Evolutionary conservation across 2,797 vertebrate species (phyloP), one percentile per base, ranked within the genome.

Genomic region (Neoniphon sammara): DNA sequence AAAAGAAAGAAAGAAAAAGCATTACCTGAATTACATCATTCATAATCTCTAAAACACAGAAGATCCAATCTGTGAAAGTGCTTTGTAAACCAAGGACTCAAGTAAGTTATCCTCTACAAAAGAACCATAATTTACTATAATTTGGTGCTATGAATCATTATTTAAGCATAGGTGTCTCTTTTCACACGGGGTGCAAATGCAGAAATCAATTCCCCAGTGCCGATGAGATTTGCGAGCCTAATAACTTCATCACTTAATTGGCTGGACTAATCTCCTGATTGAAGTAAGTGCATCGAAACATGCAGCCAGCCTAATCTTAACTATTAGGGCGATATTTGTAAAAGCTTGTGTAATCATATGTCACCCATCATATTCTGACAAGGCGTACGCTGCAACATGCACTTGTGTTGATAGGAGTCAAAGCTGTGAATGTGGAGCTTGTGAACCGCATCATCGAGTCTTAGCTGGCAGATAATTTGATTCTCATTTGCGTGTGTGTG

Each of bases 341-440:
- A 39, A 39, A 39, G 36, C 36, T 39, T 39, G 36, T 39, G 36
- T 39, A 39, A 39, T 39, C 36, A 39, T 39, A 39, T 39, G 36
- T 74, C 49, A 58, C 34, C 27, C 34, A 61, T 74, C 70, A 69
- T 47, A 63, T 14, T 55, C 17, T 54, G 78, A 62, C 59, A 55
- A 61, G 59, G 49, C 42, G 30, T 12, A 39, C 2, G 31, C 73
- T 42, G 63, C 20, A 58, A 39, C 70, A 66, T 27, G 6, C 66
- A 49, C 14, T 61, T 25, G 57, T 68, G 70, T 57, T 60, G 75
- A 82, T 59, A 21, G 58, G 78, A 62, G 47, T 52, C 44, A 65
- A 34, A 57, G 10, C 25, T 4, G 12, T 23, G 66, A 68, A 64
- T 20, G 60, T 2, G 27, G 49, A 5, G 31, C 55, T 50, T 64